Conservation (phyloP, 2,888 invertebrate species). For the Cephus pygmeus region DNA sequence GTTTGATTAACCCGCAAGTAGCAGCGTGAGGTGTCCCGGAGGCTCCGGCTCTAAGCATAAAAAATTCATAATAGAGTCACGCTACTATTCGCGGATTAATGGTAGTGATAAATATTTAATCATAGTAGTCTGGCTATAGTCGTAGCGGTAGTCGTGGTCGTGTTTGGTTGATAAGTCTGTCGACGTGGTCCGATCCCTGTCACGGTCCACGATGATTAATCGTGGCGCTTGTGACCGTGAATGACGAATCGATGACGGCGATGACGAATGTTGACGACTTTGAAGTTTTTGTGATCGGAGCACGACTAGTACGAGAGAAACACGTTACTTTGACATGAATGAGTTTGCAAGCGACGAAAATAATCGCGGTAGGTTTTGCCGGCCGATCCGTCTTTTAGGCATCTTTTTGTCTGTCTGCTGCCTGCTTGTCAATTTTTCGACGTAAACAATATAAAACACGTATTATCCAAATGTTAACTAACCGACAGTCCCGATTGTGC, state of each 20-base stretch:
- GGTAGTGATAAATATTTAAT: neutral
- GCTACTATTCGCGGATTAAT: neutral
- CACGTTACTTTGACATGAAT: neutral
- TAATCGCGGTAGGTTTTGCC: too few species aligned
- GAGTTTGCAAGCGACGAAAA: neutral
- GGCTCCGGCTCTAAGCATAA: too few species aligned
- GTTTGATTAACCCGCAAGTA: neutral
- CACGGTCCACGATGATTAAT: neutral
- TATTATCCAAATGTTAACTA: neutral
- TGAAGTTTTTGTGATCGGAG: neutral
- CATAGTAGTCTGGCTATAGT: neutral
- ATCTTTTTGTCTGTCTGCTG: neutral
- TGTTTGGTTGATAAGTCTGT: neutral
- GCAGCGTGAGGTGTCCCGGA: too few species aligned
- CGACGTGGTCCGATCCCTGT: neutral
- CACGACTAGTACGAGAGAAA: neutral
- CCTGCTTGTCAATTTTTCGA: neutral
- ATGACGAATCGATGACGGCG: neutral
- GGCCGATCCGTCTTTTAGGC: neutral
- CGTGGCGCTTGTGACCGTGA: neutral
- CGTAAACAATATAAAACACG: neutral
- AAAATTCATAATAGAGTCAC: too few species aligned
- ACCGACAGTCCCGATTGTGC: neutral
- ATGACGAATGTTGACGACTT: neutral
- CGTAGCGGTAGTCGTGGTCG: neutral